Percentiles rank a stretch among this genome's conserved stretches.
These are phyloP conservation scores for Malaclemys terrapin DNA, from an alignment of 2,113 vertebrate species.

Conservation along the genomic window DNA sequence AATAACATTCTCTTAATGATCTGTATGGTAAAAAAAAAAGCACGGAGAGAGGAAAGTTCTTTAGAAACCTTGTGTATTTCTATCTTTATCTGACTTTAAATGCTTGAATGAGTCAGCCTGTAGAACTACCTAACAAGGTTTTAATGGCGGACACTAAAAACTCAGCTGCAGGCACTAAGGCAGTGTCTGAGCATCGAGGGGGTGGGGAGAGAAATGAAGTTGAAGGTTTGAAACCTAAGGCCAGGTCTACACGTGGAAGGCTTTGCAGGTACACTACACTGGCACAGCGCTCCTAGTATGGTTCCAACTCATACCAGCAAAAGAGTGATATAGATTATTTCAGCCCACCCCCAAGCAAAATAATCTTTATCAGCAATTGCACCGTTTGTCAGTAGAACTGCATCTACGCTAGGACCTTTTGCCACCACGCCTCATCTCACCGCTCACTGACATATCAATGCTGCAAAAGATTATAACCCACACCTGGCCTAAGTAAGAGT, in stretches of 20 bases:
- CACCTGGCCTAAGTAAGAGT: neutral
- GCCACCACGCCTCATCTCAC: neutral
- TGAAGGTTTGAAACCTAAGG: neutral
- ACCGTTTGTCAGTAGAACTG: neutral
- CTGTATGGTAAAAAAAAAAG: neutral
- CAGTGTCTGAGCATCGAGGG: neutral
- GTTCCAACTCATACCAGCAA: neutral
- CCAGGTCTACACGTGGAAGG: neutral
- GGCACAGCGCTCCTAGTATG: neutral
- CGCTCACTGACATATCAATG: neutral
- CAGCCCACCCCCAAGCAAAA: neutral
- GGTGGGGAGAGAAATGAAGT: neutral
- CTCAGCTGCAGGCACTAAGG: neutral
- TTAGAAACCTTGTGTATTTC: neutral
- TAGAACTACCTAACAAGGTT: neutral
- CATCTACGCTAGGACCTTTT: neutral
- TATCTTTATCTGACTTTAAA: neutral
- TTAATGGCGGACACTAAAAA: neutral
- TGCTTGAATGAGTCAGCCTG: neutral
- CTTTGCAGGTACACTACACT: fast-evolving
- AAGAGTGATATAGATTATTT: neutral
- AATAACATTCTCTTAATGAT: neutral
- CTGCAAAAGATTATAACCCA: neutral
- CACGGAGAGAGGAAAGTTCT: neutral
- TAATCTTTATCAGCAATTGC: too few relatives aligned